Conservation (phyloP, 2,113 vertebrate genomes). For the Orthochromis malagaraziensis region DNA sequence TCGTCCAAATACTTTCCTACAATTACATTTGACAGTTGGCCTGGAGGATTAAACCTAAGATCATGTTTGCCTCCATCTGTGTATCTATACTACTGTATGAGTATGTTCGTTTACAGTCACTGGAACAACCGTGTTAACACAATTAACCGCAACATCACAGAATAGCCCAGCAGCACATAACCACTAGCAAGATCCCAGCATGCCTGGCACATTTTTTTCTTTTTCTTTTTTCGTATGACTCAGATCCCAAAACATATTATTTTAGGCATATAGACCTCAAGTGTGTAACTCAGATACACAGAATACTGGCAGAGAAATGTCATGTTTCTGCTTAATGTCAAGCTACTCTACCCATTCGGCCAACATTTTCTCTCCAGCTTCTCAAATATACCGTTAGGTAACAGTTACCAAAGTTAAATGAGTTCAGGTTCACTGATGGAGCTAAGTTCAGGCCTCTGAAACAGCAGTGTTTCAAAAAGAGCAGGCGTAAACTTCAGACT, state of each 20-base stretch:
- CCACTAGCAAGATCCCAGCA: slow-evolving; percentile 21
- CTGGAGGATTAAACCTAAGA: slow-evolving; percentile 7
- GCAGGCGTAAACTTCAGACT: background rate
- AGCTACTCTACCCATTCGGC: background rate
- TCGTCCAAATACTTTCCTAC: slow-evolving; percentile 30
- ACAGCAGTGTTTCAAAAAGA: background rate
- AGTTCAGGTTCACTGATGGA: background rate
- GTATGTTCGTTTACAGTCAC: background rate
- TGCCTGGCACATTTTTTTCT: slow-evolving; percentile 6
- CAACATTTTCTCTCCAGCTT: background rate
- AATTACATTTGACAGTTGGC: slow-evolving; percentile 43
- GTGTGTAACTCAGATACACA: background rate
- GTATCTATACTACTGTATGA: background rate
- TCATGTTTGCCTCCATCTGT: slow-evolving; percentile 6
- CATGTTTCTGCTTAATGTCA: background rate
- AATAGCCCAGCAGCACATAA: background rate
- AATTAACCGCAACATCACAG: slow-evolving; percentile 17
- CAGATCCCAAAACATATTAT: background rate
- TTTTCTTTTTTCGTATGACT: background rate
- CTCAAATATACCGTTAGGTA: background rate
- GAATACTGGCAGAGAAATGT: background rate
- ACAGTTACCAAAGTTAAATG: background rate
- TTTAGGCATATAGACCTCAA: background rate
- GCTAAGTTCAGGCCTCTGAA: background rate
- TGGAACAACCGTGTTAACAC: slow-evolving; percentile 11